Evolutionary conservation across 2,113 vertebrate species (phyloP).

Genomic region (Reinhardtius hippoglossoides): DNA sequence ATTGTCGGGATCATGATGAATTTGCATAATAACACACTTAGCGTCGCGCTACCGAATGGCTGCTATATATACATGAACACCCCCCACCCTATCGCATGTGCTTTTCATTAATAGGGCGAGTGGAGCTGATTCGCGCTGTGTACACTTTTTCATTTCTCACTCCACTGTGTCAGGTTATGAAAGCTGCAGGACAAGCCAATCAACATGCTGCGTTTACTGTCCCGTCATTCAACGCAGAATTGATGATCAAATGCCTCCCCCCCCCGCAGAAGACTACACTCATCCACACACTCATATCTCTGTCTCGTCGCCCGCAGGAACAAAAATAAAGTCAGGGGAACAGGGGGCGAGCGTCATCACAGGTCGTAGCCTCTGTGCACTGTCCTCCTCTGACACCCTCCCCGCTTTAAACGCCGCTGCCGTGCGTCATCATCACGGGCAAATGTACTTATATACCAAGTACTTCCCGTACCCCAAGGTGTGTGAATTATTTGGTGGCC

Average conservation of each 20-base stretch:
- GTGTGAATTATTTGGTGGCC: conserved; percentile 71
- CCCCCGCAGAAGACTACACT: conserved; percentile 32
- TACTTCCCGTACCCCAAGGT: conserved; percentile 31
- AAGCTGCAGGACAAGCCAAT: conserved; percentile 30
- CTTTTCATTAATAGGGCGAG: conserved; percentile 27
- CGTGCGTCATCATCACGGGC: conserved; percentile 41
- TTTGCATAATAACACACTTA: conserved; percentile 51
- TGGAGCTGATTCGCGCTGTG: not conserved
- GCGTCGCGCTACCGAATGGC: conserved; percentile 39
- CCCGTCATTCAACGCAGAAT: conserved; percentile 42
- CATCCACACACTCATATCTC: conserved; percentile 32
- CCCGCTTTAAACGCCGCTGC: conserved; percentile 44
- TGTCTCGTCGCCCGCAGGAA: no score
- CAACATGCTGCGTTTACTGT: conserved; percentile 36
- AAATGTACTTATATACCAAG: conserved; percentile 26
- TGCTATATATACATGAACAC: conserved; percentile 11
- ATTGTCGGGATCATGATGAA: conserved; percentile 37
- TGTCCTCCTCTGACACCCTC: conserved; percentile 29
- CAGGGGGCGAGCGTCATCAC: conserved; percentile 7
- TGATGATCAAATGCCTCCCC: conserved; percentile 36
- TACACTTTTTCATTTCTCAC: not conserved
- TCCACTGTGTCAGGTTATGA: conserved; percentile 9
- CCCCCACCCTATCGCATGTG: not conserved
- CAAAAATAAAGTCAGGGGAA: conserved; percentile 48
- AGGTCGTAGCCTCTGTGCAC: not conserved